Percentiles rank a stretch among this genome's conserved stretches.
These are phyloP conservation scores for Pterostichus madidus DNA, from an alignment of 2,888 invertebrate species.

Conservation along the genomic window DNA sequence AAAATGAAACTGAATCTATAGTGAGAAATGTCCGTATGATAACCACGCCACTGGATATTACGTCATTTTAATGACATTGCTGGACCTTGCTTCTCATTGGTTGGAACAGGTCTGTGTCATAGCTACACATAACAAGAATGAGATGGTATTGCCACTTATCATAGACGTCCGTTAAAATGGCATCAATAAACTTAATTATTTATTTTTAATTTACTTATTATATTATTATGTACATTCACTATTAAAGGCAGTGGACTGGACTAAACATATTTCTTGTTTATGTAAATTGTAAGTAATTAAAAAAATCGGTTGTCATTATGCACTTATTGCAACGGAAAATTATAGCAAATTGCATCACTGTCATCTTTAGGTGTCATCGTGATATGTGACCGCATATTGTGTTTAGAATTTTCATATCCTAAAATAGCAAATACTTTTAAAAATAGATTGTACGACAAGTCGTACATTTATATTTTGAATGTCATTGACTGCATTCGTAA, in stretches of 20 bases:
- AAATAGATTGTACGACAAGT: conserved; percentile 1
- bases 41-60: conserved; percentile 51
- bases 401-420: not conserved
- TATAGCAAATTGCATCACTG: conserved; percentile 21
- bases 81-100: conserved; percentile 56
- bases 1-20: too few species aligned
- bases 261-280: too few species aligned
- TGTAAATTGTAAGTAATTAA: not conserved
- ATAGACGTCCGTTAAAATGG: conserved; percentile 10
- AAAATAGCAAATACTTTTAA: conserved; percentile 43
- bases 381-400: not conserved
- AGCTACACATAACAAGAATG: conserved; percentile 50
- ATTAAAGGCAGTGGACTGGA: too few species aligned
- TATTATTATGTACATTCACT: too few species aligned
- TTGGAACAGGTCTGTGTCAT: conserved; percentile 41
- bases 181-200: conserved; percentile 12
- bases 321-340: conserved; percentile 11
- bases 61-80: conserved; percentile 60
- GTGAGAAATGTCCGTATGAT: not conserved
- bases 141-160: conserved; percentile 46
- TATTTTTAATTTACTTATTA: too few species aligned
- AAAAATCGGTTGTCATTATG: conserved; percentile 9
- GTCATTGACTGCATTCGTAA: conserved; percentile 35
- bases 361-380: conserved; percentile 18
- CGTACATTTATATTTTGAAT: conserved; percentile 19